Evolutionary conservation across 1,140 invertebrate species (phyloP).

Genomic region (Ostrea edulis): DNA sequence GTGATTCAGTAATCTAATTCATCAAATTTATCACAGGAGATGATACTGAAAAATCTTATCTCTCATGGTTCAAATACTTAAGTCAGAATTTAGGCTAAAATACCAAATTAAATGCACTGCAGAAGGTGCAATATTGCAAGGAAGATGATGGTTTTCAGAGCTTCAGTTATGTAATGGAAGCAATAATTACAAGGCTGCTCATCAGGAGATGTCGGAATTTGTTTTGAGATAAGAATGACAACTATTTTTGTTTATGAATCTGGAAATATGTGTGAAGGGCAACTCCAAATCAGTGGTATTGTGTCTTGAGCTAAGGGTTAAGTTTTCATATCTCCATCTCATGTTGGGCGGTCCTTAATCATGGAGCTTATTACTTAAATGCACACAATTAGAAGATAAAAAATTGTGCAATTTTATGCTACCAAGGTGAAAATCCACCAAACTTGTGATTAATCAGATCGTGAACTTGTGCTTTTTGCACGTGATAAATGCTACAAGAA

Average conservation of each 20-base stretch:
- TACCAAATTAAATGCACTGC: background rate
- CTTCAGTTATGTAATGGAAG: background rate
- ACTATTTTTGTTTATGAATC: background rate
- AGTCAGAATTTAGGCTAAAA: background rate
- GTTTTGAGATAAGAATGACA: constrained; percentile 7
- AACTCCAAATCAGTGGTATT: background rate
- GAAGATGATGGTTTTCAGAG: background rate
- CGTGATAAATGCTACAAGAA: constrained; percentile 26
- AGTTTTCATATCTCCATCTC: background rate
- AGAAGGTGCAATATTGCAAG: too few species aligned
- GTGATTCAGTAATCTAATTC: constrained; percentile 37
- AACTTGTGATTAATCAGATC: constrained; percentile 32
- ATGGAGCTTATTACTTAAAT: background rate
- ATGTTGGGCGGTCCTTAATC: background rate
- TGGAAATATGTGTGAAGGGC: background rate
- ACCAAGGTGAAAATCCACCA: constrained; percentile 5
- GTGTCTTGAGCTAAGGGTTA: background rate
- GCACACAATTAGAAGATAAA: background rate
- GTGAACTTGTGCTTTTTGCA: background rate
- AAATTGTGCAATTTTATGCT: constrained; percentile 31
- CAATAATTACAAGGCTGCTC: background rate
- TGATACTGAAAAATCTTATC: constrained; percentile 26
- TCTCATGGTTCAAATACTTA: constrained; percentile 1
- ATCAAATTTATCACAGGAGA: constrained; percentile 20
- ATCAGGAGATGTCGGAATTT: background rate